These are phyloP conservation scores for Halocynthia roretzi DNA, from an alignment of 23 tunicate species.

Conservation along the genomic window DNA sequence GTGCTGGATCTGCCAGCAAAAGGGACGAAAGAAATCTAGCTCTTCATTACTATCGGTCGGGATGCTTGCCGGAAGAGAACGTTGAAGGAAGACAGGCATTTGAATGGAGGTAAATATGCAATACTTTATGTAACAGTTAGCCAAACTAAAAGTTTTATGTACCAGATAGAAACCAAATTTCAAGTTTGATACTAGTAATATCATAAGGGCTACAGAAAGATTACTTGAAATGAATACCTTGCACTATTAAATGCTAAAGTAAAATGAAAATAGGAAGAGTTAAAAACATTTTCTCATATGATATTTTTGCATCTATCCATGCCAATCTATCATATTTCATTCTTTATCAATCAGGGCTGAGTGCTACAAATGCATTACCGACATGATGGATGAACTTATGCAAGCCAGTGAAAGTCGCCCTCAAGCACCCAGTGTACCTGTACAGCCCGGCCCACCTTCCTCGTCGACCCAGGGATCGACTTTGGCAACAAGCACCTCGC, in stretches of 20 bases:
- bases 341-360: conserved; percentile 30
- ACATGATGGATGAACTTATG: conserved; percentile 75
- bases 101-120: conserved; percentile 37
- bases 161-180: not conserved
- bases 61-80: conserved; percentile 66
- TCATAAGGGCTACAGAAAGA: too few relatives aligned
- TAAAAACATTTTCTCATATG: too few relatives aligned
- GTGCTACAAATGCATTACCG: conserved; percentile 79
- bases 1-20: conserved; percentile 66
- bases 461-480: conserved; percentile 16
- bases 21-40: conserved; percentile 76
- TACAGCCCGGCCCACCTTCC: conserved; percentile 66
- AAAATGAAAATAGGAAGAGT: too few relatives aligned
- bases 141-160: not conserved
- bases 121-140: not conserved
- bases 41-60: conserved; percentile 56
- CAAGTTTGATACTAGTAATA: too few relatives aligned
- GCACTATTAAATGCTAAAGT: too few relatives aligned
- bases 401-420: conserved; percentile 38
- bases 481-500: not conserved
- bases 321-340: too few relatives aligned
- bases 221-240: too few relatives aligned
- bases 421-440: conserved; percentile 80
- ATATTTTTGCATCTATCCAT: too few relatives aligned
- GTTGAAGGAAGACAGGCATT: conserved; percentile 61